Base-by-base conservation (phyloP, 64 coral and sea anemone genomes). In the Cladopsammia gracilis region DNA sequence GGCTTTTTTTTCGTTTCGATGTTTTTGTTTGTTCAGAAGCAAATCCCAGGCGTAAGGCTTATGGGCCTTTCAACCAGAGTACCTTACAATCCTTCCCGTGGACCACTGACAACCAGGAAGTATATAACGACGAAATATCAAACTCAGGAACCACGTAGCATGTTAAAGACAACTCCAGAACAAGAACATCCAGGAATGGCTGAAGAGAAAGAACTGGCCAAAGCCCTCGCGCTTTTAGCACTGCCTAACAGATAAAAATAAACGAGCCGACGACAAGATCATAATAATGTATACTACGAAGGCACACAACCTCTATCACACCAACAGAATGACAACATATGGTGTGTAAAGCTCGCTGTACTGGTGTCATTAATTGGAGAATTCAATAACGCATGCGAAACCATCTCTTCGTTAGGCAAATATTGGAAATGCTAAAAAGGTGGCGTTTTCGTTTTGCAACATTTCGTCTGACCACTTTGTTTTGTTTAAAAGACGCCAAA, bases 161-260 rank as follows among this genome's bases (percentile, higher is more conserved):
- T 46, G 62, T 9, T 68, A 62, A 46, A 48, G 7, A 43, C 80
- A 64, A 19, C 45, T 6, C 18, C 62, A 48, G 25, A 50, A 18
- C 44, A 50, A 68, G 44, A 4, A 23, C 22, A 20, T n/a, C 9
- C 19, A 51, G 42, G 3, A 68, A 25, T 84, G 9, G 19, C 20
- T 64, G 80, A 84, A 2, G 61, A 84, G 26, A 84, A 8, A 50
- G 80, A 84, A 84, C 58, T 84, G 20, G 80, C 80, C 1, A 84
- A 49, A 18, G 80, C 80, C 9, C 44, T 84, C 5, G 80, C 80
- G 1, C 44, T 84, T 5, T 51, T 84, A 50, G 61, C 80, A 44
- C 80, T 84, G n/a, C 80, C 80, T 5, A 84, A 84, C 80, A 84
- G 80, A 68, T 84, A 48, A 68, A 24, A 68, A 0, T 18, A 22